Conservation (phyloP, 2,113 vertebrate species). For the Microcebus lehilahytsara region DNA sequence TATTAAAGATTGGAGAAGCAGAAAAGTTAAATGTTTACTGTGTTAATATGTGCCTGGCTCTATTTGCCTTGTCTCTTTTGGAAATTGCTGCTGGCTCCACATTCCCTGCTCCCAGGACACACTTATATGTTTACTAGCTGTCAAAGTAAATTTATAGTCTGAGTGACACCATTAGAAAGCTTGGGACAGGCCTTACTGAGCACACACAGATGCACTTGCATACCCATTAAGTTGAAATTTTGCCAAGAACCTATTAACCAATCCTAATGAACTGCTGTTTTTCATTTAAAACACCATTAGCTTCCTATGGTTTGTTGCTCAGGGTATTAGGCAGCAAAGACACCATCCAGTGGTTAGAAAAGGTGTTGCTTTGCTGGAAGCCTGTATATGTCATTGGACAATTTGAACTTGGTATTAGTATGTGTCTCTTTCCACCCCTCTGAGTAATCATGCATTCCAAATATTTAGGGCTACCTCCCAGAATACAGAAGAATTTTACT, state of each 20-base stretch:
- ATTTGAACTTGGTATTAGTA: neutral
- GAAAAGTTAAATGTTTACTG: neutral
- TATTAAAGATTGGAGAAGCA: neutral
- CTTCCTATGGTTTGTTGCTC: conserved; percentile 63
- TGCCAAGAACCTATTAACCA: conserved; percentile 48
- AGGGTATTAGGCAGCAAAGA: neutral
- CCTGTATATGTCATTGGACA: neutral
- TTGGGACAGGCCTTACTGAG: conserved; percentile 31
- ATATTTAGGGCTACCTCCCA: neutral
- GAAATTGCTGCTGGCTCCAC: conserved; percentile 1
- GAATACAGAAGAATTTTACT: neutral
- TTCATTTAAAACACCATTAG: conserved; percentile 48
- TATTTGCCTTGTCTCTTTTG: conserved; percentile 32
- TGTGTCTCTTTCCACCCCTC: neutral
- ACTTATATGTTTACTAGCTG: conserved; percentile 50
- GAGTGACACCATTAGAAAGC: conserved; percentile 53
- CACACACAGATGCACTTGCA: conserved; percentile 44
- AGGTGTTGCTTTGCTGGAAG: conserved; percentile 28
- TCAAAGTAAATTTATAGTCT: conserved; percentile 57
- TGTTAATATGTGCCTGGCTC: neutral
- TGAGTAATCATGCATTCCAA: neutral
- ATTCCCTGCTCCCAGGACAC: neutral
- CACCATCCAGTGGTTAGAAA: neutral
- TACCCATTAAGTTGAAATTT: conserved; percentile 9
- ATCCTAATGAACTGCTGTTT: conserved; percentile 67